Percentiles rank a stretch among this genome's conserved stretches.
These are phyloP conservation scores for Marasmarcha lunaedactyla DNA, from an alignment of 2,888 invertebrate genomes.

Conservation along the genomic window DNA sequence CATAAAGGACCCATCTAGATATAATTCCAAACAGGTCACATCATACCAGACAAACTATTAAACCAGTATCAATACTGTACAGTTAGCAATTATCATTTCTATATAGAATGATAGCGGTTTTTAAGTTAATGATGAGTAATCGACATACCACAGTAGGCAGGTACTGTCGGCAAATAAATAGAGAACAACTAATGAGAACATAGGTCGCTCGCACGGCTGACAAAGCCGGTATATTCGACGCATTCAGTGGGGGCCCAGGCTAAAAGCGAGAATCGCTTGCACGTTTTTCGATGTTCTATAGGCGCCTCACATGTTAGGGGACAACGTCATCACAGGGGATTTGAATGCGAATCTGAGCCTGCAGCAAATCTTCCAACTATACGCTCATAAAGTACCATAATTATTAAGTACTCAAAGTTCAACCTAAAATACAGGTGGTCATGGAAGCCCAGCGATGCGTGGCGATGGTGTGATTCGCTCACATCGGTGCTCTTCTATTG, in stretches of 20 bases:
- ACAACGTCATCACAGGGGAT: too few relatives aligned
- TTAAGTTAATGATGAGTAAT: constrained; percentile 1
- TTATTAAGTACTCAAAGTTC: constrained; percentile 18
- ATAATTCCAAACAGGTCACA: too few relatives aligned
- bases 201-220: constrained; percentile 33
- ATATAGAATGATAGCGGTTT: neutral
- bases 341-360: too few relatives aligned
- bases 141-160: neutral
- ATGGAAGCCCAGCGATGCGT: constrained; percentile 64
- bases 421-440: constrained; percentile 28
- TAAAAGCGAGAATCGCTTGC: too few relatives aligned
- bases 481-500: constrained; percentile 65
- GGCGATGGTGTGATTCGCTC: constrained; percentile 66
- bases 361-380: constrained; percentile 23
- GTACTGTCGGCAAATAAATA: neutral
- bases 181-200: constrained; percentile 23
- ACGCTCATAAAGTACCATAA: constrained; percentile 38
- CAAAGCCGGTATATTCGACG: too few relatives aligned
- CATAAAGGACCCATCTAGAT: too few relatives aligned
- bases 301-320: too few relatives aligned
- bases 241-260: too few relatives aligned
- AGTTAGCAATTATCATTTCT: neutral
- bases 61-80: neutral
- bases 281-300: too few relatives aligned
- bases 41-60: too few relatives aligned